phyloP scores from a whole-genome alignment of 2,113 vertebrate genomes.

The Coregonus clupeaformis region DNA sequence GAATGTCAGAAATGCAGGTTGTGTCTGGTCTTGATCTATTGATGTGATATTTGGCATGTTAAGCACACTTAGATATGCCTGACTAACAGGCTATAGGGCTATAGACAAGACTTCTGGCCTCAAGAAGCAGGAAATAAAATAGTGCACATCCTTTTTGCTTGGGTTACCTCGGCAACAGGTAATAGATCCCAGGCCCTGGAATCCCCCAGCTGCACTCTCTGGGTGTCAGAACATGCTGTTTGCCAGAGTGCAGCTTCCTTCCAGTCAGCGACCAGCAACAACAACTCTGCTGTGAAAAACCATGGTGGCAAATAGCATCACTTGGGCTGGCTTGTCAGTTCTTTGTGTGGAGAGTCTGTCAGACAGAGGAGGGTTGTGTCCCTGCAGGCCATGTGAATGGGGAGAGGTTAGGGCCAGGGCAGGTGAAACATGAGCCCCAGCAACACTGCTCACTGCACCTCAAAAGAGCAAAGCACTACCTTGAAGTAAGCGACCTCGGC shows the following conservation, averaged over 20 bases:
- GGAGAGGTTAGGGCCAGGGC: conserved; percentile 52
- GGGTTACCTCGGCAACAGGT: conserved; percentile 62
- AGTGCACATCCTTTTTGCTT: conserved; percentile 24
- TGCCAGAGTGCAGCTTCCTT: conserved; percentile 44
- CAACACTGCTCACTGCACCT: conserved; percentile 15
- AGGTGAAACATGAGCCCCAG: conserved; percentile 57
- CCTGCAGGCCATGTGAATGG: conserved; percentile 30
- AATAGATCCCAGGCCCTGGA: conserved; percentile 44
- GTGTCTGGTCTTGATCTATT: neutral
- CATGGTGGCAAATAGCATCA: conserved; percentile 6
- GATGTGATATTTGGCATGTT: conserved; percentile 8
- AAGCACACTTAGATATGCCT: neutral
- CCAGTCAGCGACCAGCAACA: conserved; percentile 61
- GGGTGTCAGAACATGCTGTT: conserved; percentile 33
- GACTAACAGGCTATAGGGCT: neutral
- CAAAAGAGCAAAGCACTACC: conserved; percentile 35
- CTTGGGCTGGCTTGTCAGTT: conserved; percentile 41
- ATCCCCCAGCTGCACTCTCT: conserved; percentile 39
- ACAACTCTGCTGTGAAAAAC: conserved; percentile 29
- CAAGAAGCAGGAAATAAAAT: conserved; percentile 14
- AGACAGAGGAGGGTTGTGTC: conserved; percentile 41
- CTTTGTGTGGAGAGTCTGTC: conserved; percentile 12
- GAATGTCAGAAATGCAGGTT: conserved; percentile 4
- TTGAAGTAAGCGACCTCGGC: conserved; percentile 68
- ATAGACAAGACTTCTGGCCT: no score